Evolutionary conservation across 2,113 vertebrate genomes (phyloP), one percentile per base, ranked within the genome.

Genomic region (Myanophis thanlyinensis): DNA sequence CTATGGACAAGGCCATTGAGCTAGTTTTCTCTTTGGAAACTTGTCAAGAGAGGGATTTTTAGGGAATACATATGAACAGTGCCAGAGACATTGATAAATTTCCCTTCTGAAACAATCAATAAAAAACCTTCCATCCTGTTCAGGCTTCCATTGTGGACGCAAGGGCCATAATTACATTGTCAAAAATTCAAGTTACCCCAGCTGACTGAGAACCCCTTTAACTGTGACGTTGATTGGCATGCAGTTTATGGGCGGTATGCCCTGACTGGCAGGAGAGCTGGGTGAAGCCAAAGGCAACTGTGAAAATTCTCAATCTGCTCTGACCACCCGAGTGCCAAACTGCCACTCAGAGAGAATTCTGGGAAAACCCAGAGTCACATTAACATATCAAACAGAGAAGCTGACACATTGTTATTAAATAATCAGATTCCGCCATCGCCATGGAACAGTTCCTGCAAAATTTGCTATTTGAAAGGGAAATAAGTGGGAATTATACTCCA

Each of bases 111-210:
- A 97, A 97, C 97, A 98, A 99, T 99, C 98, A 98, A 99, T 99
- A 99, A 98, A 98, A 98, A 95, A 97, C 97, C 97, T 98, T 97
- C 97, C 97, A 93, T 98, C 97, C 98, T 91, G 91, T 92, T 97
- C 97, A 96, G 96, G 96, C 96, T 97, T 97, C 98, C 96, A 96
- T 96, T 95, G 95, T 94, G 94, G 98, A 98, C 97, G 97, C 96
- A 97, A 97, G 98, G 97, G 97, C 98, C 98, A 89, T 99, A 99
- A 99, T 99, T 99, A 99, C 98, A 98, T 98, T 99, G 99, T 99
- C 98, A 99, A 98, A 98, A 97, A 97, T 98, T 97, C 96, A 94
- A 98, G 97, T 96, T 96, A 96, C 97, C 96, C 96, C 48, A 92
- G 95, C 96, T 97, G 98, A 95, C 96, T 96, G 96, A 92, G n/a